These are phyloP conservation scores for Ditula angustiorana DNA, from an alignment of 2,888 invertebrate species.

Conservation along the genomic window DNA sequence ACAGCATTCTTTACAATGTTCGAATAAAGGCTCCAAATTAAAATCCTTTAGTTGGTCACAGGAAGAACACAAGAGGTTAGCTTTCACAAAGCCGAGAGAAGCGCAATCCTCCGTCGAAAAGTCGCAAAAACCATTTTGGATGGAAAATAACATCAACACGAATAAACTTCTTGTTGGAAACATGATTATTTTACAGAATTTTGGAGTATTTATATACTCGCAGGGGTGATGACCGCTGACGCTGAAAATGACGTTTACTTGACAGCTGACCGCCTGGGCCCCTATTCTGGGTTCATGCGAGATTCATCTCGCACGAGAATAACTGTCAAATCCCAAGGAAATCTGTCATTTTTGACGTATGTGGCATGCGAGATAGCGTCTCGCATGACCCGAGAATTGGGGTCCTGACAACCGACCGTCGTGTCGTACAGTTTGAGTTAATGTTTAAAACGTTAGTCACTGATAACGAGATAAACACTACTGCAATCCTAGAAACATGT, in stretches of 20 bases:
- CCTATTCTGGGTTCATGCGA: no score
- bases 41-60: slow-evolving; percentile 94
- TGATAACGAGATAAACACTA: neutral
- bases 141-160: slow-evolving; percentile 44
- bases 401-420: slow-evolving; percentile 2
- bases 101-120: slow-evolving; percentile 93
- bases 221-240: neutral
- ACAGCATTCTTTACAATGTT: slow-evolving; percentile 92
- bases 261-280: slow-evolving; percentile 26
- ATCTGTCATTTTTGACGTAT: no score
- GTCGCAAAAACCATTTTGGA: slow-evolving; percentile 69
- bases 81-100: slow-evolving; percentile 93
- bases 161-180: slow-evolving; percentile 25
- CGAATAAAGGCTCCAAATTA: slow-evolving; percentile 87
- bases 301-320: no score
- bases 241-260: slow-evolving; percentile 22
- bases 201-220: neutral
- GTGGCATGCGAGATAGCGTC: no score
- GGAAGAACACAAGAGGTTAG: slow-evolving; percentile 94
- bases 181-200: slow-evolving; percentile 33
- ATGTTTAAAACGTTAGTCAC: neutral
- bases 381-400: no score
- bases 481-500: no score
- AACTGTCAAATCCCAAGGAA: no score
- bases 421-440: slow-evolving; percentile 25